Evolutionary conservation across 2,797 vertebrate genomes (phyloP).

Genomic region (Sebastes ruberrimus): DNA sequence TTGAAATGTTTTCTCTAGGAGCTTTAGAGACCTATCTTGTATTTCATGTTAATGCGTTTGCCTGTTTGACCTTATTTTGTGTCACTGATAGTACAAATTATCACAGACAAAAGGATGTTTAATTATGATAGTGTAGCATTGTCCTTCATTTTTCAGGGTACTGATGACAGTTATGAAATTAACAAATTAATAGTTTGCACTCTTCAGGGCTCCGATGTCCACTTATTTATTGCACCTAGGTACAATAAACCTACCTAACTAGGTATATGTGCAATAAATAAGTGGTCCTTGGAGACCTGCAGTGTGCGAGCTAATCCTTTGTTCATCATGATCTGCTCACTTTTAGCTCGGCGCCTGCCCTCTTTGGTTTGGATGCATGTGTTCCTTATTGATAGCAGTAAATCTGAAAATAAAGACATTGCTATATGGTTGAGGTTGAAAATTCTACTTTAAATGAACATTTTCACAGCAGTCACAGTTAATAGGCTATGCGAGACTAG

Average conservation of each 20-base stretch:
- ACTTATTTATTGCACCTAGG: not conserved
- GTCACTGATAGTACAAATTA: not conserved
- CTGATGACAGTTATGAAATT: not conserved
- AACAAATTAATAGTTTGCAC: not conserved
- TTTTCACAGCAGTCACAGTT: too few species aligned
- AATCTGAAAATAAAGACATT: not conserved
- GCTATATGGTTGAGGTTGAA: not conserved
- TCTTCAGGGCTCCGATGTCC: not conserved
- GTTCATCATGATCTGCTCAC: not conserved
- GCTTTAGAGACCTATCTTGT: not conserved
- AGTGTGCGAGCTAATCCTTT: not conserved
- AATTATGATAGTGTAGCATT: not conserved
- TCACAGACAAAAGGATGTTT: not conserved
- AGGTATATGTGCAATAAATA: not conserved
- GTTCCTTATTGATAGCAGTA: not conserved
- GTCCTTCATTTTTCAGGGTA: not conserved
- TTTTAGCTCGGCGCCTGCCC: too few species aligned
- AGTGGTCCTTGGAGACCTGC: not conserved
- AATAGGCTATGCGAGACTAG: too few species aligned
- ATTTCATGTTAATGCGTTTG: not conserved
- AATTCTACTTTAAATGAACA: not conserved
- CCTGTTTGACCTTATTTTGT: not conserved
- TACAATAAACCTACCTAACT: not conserved
- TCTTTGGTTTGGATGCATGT: not conserved
- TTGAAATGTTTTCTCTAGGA: not conserved